Evolutionary conservation across 2,888 invertebrate genomes (phyloP).

Genomic region (Hyppa rectilinea): DNA sequence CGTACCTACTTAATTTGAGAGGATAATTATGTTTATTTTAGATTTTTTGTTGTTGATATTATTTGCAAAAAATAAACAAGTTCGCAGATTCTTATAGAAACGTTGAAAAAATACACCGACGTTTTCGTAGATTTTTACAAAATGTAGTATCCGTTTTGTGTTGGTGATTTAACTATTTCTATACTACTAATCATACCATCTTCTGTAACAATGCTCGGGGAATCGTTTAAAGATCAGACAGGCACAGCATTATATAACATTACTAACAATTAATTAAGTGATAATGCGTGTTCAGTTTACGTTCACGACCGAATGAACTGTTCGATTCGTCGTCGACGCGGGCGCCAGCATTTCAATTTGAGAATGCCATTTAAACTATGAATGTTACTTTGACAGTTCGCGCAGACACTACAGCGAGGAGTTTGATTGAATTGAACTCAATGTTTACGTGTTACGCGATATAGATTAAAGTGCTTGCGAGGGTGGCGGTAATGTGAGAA

Average conservation of each 20-base stretch:
- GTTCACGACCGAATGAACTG: slow-evolving; percentile 71
- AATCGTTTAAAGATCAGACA: no score
- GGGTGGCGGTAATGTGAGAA: slow-evolving; percentile 57
- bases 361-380: slow-evolving; percentile 79
- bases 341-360: slow-evolving; percentile 79
- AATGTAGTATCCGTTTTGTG: no score
- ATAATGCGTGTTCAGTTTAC: slow-evolving; percentile 69
- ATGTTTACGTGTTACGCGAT: slow-evolving; percentile 75
- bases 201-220: background rate
- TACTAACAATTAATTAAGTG: slow-evolving; percentile 73
- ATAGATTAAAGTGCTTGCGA: slow-evolving; percentile 72
- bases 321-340: slow-evolving; percentile 68
- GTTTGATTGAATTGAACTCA: slow-evolving; percentile 80
- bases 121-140: no score
- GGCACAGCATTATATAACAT: slow-evolving; percentile 48
- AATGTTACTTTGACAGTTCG: slow-evolving; percentile 80
- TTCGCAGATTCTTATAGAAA: no score
- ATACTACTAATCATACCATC: no score
- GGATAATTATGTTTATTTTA: no score
- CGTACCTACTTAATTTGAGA: slow-evolving; percentile 4
- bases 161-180: no score
- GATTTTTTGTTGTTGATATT: no score
- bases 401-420: slow-evolving; percentile 72
- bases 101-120: no score
- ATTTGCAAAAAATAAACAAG: no score